These are phyloP conservation scores for Oasisia sp. DNA, from an alignment of 2,888 invertebrate species.

Conservation along the genomic window DNA sequence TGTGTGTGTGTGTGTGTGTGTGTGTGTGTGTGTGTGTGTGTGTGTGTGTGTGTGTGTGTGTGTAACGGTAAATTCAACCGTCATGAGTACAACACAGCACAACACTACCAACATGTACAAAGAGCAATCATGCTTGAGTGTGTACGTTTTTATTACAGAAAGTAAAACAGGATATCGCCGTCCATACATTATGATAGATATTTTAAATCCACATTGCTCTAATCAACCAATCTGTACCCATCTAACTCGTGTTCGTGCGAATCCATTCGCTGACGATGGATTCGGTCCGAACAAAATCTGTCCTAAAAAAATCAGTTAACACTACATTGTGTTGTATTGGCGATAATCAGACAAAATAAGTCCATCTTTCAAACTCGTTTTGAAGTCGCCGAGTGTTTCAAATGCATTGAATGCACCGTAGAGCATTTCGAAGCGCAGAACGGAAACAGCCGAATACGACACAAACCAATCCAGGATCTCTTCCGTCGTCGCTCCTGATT, in stretches of 20 bases:
- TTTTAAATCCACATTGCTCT: too few species aligned
- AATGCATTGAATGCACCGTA: neutral
- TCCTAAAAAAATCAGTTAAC: neutral
- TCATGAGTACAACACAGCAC: too few species aligned
- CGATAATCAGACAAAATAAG: neutral
- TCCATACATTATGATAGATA: too few species aligned
- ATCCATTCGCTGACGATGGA: neutral
- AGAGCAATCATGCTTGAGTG: too few species aligned
- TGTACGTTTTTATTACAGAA: too few species aligned
- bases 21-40: too few species aligned
- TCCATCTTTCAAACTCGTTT: neutral
- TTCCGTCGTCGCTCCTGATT: neutral
- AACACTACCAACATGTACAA: too few species aligned
- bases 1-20: too few species aligned
- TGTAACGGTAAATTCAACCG: too few species aligned
- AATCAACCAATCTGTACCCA: neutral
- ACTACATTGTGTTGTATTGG: neutral
- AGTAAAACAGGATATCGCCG: too few species aligned
- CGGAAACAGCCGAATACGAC: neutral
- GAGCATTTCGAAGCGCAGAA: neutral
- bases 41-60: too few species aligned
- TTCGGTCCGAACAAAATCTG: neutral
- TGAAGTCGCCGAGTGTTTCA: neutral
- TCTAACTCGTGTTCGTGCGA: neutral
- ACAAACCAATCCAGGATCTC: neutral